phyloP scores from a whole-genome alignment of 2,113 vertebrate species.

The Nothoprocta perdicaria region DNA sequence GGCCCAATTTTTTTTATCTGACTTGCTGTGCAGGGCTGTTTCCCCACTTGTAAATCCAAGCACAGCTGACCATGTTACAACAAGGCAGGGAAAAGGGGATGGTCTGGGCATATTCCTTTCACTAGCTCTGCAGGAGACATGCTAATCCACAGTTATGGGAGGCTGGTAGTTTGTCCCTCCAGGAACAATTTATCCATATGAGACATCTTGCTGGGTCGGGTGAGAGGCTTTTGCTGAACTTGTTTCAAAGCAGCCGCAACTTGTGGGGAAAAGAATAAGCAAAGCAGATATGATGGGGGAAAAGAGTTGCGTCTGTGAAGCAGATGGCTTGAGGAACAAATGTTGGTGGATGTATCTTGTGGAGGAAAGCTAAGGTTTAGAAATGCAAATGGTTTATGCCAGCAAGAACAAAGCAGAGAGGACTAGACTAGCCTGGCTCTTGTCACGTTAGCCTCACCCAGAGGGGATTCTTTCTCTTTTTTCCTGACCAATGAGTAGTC shows the following conservation, averaged over 20 bases:
- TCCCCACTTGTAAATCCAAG: not conserved
- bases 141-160: not conserved
- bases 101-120: not conserved
- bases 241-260: not conserved
- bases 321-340: not conserved
- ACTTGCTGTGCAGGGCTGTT: not conserved
- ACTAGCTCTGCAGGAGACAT: not conserved
- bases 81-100: not conserved
- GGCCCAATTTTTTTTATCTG: not conserved
- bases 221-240: not conserved
- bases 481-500: not conserved
- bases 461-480: not conserved
- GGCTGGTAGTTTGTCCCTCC: not conserved
- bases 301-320: not conserved
- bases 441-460: not conserved
- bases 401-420: not conserved
- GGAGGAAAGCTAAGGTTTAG: not conserved
- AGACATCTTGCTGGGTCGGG: not conserved
- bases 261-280: not conserved
- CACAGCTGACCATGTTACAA: not conserved
- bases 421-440: not conserved
- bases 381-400: not conserved
- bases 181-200: too few relatives aligned
- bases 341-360: not conserved
- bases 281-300: rapidly evolving